Percentiles rank a stretch among this genome's conserved stretches.
These are phyloP conservation scores for Melolontha melolontha DNA, from an alignment of 2,888 invertebrate species.

Conservation along the genomic window DNA sequence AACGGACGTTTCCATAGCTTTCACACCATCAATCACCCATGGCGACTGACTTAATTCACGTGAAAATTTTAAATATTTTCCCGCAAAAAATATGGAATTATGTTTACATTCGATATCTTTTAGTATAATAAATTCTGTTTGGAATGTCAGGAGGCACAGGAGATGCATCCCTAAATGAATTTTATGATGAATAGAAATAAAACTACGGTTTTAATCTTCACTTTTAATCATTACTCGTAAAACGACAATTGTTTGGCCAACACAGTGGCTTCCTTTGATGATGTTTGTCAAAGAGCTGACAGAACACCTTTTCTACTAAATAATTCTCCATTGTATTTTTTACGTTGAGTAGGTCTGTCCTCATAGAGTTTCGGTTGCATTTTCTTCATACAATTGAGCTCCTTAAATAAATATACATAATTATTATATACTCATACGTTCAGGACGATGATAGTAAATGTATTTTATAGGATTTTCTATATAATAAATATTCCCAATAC, in stretches of 20 bases:
- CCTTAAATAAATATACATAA: constrained; percentile 57
- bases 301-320: constrained; percentile 78
- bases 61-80: constrained; percentile 87
- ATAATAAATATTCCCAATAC: too few relatives aligned
- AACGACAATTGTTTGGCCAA: too few relatives aligned
- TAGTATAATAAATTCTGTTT: constrained; percentile 62
- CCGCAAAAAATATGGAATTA: constrained; percentile 74
- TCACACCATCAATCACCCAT: constrained; percentile 86
- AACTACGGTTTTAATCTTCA: too few relatives aligned
- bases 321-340: constrained; percentile 66
- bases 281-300: constrained; percentile 67
- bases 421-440: too few relatives aligned
- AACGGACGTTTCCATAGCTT: constrained; percentile 87
- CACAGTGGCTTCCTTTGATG: too few relatives aligned
- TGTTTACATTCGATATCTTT: constrained; percentile 70
- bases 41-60: constrained; percentile 92
- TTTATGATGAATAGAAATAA: too few relatives aligned
- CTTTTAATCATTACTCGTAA: too few relatives aligned
- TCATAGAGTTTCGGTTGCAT: constrained; percentile 67
- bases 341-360: constrained; percentile 61
- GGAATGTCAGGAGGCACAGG: constrained; percentile 69
- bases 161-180: constrained; percentile 67
- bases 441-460: too few relatives aligned
- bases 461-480: too few relatives aligned
- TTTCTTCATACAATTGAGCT: constrained; percentile 64